Conservation (phyloP, 2,797 vertebrate genomes). For the Cottoperca gobio region DNA sequence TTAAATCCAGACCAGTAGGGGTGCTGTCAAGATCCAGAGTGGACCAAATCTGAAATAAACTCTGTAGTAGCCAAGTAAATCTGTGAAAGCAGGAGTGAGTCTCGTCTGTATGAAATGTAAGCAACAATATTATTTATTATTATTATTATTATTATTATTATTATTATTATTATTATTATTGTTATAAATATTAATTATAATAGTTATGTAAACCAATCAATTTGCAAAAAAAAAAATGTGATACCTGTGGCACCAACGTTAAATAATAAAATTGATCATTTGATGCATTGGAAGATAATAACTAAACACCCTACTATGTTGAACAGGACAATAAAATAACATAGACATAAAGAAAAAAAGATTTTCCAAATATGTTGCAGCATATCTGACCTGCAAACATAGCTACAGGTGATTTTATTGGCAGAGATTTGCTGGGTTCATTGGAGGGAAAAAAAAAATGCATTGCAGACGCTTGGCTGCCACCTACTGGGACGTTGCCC, state of each 20-base stretch:
- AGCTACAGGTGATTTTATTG: neutral
- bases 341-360: neutral
- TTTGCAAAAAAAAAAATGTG: neutral
- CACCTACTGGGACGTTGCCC: constrained; percentile 9
- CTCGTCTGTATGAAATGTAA: neutral
- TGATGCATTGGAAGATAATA: neutral
- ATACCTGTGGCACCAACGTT: neutral
- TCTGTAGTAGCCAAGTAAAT: neutral
- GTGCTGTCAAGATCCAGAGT: constrained; percentile 25
- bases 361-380: neutral
- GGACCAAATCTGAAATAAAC: neutral
- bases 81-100: no score
- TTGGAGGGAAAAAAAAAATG: neutral
- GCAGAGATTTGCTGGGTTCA: neutral
- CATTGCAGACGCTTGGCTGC: constrained; percentile 11
- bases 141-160: no score
- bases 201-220: no score
- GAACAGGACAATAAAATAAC: neutral
- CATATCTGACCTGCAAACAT: neutral
- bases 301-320: neutral
- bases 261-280: neutral
- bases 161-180: no score
- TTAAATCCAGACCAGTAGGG: constrained; percentile 34
- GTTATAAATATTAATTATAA: no score
- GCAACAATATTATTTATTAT: neutral